phyloP scores from a whole-genome alignment of 1,140 invertebrate species.

The Pogonomyrmex californicus region DNA sequence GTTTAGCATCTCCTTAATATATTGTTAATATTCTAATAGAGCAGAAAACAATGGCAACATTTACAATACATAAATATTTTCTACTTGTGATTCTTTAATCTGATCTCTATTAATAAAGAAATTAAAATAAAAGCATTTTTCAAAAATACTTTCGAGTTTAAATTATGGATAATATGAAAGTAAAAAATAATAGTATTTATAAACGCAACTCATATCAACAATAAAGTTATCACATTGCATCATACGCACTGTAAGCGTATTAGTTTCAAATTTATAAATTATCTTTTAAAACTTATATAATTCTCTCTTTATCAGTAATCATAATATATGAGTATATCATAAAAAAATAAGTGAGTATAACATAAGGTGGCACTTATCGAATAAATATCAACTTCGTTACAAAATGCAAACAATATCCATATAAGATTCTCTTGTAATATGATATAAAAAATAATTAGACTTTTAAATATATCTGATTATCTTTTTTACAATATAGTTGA shows the following conservation, averaged over 20 bases:
- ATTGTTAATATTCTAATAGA: too few species aligned
- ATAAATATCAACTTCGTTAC: neutral
- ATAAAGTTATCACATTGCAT: constrained; percentile 40
- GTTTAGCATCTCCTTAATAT: too few species aligned
- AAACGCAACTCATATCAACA: constrained; percentile 24
- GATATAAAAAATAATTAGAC: constrained; percentile 18
- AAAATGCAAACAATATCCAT: constrained; percentile 11
- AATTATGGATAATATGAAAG: constrained; percentile 2
- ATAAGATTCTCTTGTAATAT: neutral
- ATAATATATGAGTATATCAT: constrained; percentile 7
- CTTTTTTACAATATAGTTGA: neutral
- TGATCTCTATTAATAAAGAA: constrained; percentile 12
- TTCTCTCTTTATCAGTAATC: neutral
- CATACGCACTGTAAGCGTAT: constrained; percentile 1
- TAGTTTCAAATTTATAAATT: constrained; percentile 32
- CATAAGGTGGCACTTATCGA: constrained; percentile 28
- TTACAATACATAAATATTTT: constrained; percentile 33
- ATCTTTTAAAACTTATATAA: neutral
- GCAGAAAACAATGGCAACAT: constrained; percentile 18
- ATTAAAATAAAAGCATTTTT: constrained; percentile 4
- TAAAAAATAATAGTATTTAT: constrained; percentile 22
- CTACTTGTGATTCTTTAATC: neutral
- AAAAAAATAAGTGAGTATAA: constrained; percentile 1
- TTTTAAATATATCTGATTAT: constrained; percentile 4
- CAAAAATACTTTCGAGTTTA: neutral